Evolutionary conservation across 2,888 invertebrate genomes (phyloP).

Genomic region (Norana najaformis): DNA sequence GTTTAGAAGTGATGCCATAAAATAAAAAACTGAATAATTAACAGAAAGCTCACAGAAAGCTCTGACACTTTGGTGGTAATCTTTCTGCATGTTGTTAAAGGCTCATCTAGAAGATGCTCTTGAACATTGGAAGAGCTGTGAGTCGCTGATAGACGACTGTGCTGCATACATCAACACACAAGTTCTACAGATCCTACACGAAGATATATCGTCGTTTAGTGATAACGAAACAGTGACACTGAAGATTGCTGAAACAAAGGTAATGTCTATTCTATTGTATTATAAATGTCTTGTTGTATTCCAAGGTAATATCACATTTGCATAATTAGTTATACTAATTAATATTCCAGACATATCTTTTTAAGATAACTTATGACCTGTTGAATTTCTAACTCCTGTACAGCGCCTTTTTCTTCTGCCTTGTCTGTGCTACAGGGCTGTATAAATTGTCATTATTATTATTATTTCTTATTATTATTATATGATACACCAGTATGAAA

Average conservation of each 20-base stretch:
- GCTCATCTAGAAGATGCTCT: neutral
- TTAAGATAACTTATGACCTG: too few relatives aligned
- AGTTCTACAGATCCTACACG: neutral
- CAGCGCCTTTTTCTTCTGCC: too few relatives aligned
- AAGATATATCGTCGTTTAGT: neutral
- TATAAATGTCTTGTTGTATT: neutral
- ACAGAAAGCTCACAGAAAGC: neutral
- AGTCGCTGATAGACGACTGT: neutral
- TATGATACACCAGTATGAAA: too few relatives aligned
- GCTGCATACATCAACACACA: neutral
- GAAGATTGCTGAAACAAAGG: neutral
- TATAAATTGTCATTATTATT: too few relatives aligned
- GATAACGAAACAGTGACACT: neutral
- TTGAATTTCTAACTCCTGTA: too few relatives aligned
- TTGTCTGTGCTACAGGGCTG: too few relatives aligned
- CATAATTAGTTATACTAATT: neutral
- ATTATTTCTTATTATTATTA: too few relatives aligned
- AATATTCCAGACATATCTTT: too few relatives aligned
- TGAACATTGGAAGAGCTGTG: constrained; percentile 9
- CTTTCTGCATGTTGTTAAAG: neutral
- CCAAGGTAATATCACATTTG: neutral
- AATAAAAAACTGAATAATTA: neutral
- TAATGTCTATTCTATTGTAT: neutral
- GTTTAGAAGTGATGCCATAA: too few relatives aligned
- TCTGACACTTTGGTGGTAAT: neutral